A percentile compares a stretch with the other conserved stretches of the same genome.
These are phyloP conservation scores for Chloebia gouldiae DNA, from an alignment of 2,113 vertebrate species.

Conservation along the genomic window DNA sequence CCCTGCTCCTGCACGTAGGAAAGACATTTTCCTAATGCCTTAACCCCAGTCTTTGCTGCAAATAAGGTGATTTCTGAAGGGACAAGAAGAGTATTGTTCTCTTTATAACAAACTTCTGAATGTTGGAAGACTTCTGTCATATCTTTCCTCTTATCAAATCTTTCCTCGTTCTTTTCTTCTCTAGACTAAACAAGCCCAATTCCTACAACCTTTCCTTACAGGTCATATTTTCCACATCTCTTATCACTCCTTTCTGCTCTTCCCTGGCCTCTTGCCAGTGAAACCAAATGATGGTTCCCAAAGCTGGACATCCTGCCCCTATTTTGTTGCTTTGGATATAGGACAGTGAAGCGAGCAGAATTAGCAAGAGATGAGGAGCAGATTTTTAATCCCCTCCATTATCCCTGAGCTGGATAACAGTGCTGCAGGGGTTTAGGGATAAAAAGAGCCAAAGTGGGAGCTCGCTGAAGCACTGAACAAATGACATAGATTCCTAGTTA, in stretches of 20 bases:
- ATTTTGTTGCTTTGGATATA: neutral
- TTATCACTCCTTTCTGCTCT: neutral
- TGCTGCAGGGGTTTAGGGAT: neutral
- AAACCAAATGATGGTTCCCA: neutral
- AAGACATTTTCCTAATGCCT: neutral
- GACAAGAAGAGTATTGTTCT: neutral
- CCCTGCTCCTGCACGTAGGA: neutral
- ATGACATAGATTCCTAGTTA: neutral
- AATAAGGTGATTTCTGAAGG: neutral
- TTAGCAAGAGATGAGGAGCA: neutral
- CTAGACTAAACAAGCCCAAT: constrained; percentile 31
- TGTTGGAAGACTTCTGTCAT: neutral
- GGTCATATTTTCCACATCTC: neutral
- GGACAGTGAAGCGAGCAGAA: neutral
- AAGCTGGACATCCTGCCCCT: neutral
- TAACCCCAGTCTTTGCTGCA: neutral
- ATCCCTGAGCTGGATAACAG: neutral
- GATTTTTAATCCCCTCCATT: constrained; percentile 22
- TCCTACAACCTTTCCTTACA: neutral
- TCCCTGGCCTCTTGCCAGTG: neutral
- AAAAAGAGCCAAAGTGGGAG: neutral
- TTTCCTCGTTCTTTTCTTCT: neutral
- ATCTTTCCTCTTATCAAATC: neutral
- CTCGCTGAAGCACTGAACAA: neutral
- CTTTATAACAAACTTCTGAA: neutral